Evolutionary conservation across 2,113 vertebrate species (phyloP).

Genomic region (Toxotes jaculatrix): DNA sequence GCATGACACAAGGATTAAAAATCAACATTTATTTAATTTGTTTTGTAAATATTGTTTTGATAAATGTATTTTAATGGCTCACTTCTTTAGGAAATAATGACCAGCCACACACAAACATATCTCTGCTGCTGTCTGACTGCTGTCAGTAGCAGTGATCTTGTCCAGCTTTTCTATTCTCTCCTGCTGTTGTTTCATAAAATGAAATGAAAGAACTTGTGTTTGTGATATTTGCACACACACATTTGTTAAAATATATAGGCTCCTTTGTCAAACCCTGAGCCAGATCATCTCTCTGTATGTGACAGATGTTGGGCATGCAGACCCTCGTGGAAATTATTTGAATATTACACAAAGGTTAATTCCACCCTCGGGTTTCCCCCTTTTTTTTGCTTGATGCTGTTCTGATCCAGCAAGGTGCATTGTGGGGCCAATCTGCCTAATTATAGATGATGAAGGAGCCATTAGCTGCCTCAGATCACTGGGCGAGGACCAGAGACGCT

Average conservation of each 20-base stretch:
- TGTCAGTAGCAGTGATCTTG: not conserved
- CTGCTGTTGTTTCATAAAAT: not conserved
- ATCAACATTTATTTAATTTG: not conserved
- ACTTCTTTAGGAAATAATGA: not conserved
- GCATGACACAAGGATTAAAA: not conserved
- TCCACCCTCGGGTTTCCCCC: conserved; percentile 34
- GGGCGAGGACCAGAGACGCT: conserved; percentile 41
- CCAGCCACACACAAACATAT: not conserved
- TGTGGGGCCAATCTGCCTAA: conserved; percentile 73
- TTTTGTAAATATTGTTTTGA: not conserved
- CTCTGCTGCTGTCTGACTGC: not conserved
- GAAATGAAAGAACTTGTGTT: not conserved
- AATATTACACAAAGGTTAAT: conserved; percentile 72
- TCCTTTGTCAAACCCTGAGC: conserved; percentile 28
- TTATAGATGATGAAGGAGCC: conserved; percentile 76
- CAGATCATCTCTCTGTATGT: not conserved
- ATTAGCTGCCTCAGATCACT: conserved; percentile 60
- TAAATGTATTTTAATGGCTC: not conserved
- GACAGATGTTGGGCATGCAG: conserved; percentile 51
- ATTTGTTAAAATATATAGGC: not conserved
- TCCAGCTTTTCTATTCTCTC: not conserved
- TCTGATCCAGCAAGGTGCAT: conserved; percentile 75
- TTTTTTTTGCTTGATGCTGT: conserved; percentile 23
- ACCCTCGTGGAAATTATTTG: conserved; percentile 53
- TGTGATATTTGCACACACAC: not conserved